Conservation (phyloP, 1,140 invertebrate species). For the Zophobas morio region DNA sequence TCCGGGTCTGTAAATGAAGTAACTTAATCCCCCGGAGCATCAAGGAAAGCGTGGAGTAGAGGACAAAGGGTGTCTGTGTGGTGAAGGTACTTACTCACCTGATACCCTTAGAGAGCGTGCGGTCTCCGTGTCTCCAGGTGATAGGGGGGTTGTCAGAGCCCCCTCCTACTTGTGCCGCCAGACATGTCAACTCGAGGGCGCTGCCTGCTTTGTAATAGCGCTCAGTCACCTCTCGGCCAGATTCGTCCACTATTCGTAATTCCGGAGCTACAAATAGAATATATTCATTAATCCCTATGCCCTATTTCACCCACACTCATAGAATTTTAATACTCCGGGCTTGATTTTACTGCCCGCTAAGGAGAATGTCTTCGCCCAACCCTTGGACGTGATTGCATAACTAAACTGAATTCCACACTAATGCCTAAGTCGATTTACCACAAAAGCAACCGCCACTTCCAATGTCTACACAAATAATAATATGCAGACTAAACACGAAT, state of each 20-base stretch:
- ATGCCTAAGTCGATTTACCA: background rate
- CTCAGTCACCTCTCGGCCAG: slow-evolving; percentile 76
- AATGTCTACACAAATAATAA: too few relatives aligned
- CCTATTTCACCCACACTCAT: slow-evolving; percentile 35
- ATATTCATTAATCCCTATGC: slow-evolving; percentile 42
- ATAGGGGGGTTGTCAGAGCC: slow-evolving; percentile 62
- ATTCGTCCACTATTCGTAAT: slow-evolving; percentile 78
- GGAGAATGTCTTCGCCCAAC: slow-evolving; percentile 31
- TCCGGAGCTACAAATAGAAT: slow-evolving; percentile 72
- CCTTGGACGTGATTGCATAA: slow-evolving; percentile 34
- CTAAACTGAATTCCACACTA: slow-evolving; percentile 11
- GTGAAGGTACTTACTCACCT: slow-evolving; percentile 62
- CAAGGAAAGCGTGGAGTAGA: slow-evolving; percentile 26
- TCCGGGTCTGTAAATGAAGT: slow-evolving; percentile 30
- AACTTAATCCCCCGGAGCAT: slow-evolving; percentile 34
- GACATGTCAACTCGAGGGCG: slow-evolving; percentile 79
- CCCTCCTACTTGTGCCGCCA: slow-evolving; percentile 69
- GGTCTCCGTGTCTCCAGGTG: slow-evolving; percentile 66
- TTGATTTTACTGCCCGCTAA: slow-evolving; percentile 40
- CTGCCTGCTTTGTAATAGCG: slow-evolving; percentile 82
- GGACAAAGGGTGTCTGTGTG: slow-evolving; percentile 48
- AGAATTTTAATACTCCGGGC: slow-evolving; percentile 33
- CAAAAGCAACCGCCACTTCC: slow-evolving; percentile 23
- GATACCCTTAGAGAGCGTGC: slow-evolving; percentile 64
- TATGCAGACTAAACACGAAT: too few relatives aligned